Percentiles rank a stretch among this genome's conserved stretches.
Evolutionary conservation across 2,797 vertebrate species (phyloP).

Genomic region (Syndactyla subalaris): DNA sequence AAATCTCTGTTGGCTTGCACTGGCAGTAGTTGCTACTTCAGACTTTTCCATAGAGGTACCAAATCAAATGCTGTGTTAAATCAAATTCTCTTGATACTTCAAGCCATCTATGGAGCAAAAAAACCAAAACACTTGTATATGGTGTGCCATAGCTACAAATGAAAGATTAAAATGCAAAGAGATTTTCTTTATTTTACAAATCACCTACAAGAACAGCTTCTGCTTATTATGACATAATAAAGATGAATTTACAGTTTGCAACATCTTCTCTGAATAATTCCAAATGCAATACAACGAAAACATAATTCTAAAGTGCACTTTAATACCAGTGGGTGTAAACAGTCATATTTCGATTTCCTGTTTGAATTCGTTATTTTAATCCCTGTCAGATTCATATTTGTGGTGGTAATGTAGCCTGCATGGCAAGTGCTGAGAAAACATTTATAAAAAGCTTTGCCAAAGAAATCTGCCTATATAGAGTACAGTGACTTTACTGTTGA

Average conservation of each 20-base stretch:
- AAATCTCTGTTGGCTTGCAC: neutral
- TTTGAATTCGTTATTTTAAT: conserved; percentile 66
- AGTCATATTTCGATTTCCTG: conserved; percentile 39
- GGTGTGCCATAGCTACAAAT: neutral
- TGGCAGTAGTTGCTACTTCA: neutral
- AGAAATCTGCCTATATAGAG: conserved; percentile 65
- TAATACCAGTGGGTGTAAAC: neutral
- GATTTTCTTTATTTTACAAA: neutral
- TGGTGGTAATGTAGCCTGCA: conserved; percentile 64
- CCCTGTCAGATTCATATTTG: conserved; percentile 72
- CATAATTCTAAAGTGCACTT: neutral
- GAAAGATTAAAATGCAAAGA: neutral
- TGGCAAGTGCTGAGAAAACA: conserved; percentile 78
- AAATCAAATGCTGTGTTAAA: neutral
- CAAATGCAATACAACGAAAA: neutral
- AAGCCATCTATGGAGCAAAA: neutral
- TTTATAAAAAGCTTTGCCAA: conserved; percentile 76
- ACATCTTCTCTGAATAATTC: neutral
- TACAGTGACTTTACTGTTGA: conserved; percentile 75
- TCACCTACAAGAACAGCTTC: neutral
- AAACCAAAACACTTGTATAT: neutral
- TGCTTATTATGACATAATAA: neutral
- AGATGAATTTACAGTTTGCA: neutral
- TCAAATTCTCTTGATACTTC: neutral
- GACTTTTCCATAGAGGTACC: neutral